Percentiles rank a stretch among this genome's conserved stretches.
Conservation (phyloP, 2,888 invertebrate genomes). For the Dexiosoma caninum region DNA sequence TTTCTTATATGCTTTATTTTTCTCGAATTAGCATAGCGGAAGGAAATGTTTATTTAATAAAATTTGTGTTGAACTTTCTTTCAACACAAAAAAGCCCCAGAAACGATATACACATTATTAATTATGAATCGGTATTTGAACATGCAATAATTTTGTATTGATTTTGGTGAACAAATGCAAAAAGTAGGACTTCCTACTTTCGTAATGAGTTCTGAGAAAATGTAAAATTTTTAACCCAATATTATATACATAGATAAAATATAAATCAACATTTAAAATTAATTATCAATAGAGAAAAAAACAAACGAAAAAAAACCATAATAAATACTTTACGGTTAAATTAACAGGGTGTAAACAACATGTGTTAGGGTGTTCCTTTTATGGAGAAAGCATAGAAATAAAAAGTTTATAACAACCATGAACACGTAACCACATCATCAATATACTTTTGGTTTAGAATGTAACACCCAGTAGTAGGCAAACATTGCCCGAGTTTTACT, state of each 20-base stretch:
- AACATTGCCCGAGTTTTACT: too few relatives aligned
- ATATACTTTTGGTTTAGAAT: too few relatives aligned
- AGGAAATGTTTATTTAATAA: slow-evolving; percentile 28
- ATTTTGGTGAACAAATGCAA: neutral
- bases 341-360: neutral
- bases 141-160: slow-evolving; percentile 34
- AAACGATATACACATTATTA: neutral
- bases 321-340: neutral
- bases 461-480: too few relatives aligned
- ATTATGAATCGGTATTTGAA: slow-evolving; percentile 14
- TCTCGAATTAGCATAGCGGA: slow-evolving; percentile 37
- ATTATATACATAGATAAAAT: neutral
- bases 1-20: neutral
- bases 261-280: neutral
- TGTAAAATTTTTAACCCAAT: slow-evolving; percentile 27
- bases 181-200: slow-evolving; percentile 24
- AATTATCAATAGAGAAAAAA: neutral
- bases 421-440: too few relatives aligned
- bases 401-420: too few relatives aligned
- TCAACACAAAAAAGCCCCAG: neutral
- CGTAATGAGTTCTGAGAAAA: neutral
- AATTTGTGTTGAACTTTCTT: slow-evolving; percentile 41
- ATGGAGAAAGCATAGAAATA: too few relatives aligned
- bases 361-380: slow-evolving; percentile 7
- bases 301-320: neutral